Evolutionary conservation across 1,140 invertebrate genomes (phyloP).

Genomic region (Drosophila parvula): DNA sequence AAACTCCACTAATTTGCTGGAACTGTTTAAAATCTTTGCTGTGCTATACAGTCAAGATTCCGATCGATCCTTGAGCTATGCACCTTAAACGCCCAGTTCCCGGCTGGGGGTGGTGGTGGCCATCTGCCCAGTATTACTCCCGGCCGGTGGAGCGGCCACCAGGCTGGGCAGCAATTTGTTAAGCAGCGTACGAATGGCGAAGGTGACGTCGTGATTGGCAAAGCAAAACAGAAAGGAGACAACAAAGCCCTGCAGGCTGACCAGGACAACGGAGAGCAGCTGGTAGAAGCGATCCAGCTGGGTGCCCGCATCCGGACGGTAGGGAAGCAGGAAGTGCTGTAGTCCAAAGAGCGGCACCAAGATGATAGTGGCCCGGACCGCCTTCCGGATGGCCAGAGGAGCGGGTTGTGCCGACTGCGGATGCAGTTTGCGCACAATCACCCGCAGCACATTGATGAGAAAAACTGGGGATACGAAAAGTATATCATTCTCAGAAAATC

Average conservation of each 20-base stretch:
- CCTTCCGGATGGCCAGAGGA: slow-evolving; percentile 84
- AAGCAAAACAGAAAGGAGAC: slow-evolving; percentile 95
- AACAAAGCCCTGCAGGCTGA: slow-evolving; percentile 94
- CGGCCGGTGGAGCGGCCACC: slow-evolving; percentile 67
- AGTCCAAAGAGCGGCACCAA: slow-evolving; percentile 90
- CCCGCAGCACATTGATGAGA: slow-evolving; percentile 93
- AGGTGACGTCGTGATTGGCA: slow-evolving; percentile 93
- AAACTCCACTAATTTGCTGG: background rate
- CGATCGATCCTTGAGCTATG: slow-evolving; percentile 12
- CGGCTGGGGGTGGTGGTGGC: slow-evolving; percentile 83
- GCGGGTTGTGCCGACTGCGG: slow-evolving; percentile 87
- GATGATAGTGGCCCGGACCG: slow-evolving; percentile 90
- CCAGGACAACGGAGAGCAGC: slow-evolving; percentile 90
- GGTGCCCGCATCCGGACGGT: slow-evolving; percentile 88
- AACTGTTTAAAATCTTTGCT: slow-evolving; percentile 47
- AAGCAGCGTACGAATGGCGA: slow-evolving; percentile 83
- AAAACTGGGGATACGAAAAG: slow-evolving; percentile 85
- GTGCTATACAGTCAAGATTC: slow-evolving; percentile 15
- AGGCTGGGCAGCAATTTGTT: slow-evolving; percentile 77
- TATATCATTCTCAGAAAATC: background rate
- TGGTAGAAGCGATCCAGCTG: slow-evolving; percentile 89
- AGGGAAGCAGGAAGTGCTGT: slow-evolving; percentile 92
- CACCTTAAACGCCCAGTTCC: slow-evolving; percentile 77
- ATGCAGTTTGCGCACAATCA: slow-evolving; percentile 92
- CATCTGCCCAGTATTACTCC: slow-evolving; percentile 81